A percentile compares a stretch with the other conserved stretches of the same genome.
Evolutionary conservation across 2,888 invertebrate genomes (phyloP).

Genomic region (Aromia moschata): DNA sequence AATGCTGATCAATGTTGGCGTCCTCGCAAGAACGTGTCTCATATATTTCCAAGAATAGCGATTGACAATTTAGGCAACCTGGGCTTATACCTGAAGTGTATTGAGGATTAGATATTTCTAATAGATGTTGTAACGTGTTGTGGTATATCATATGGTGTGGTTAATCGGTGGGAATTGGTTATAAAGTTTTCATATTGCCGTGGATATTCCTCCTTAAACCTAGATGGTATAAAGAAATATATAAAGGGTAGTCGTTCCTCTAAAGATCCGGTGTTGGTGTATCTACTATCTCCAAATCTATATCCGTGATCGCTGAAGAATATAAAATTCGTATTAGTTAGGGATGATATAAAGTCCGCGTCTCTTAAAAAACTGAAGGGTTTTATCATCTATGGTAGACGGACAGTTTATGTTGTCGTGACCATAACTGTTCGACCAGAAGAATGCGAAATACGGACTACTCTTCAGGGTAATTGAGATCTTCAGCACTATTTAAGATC

Average conservation of each 20-base stretch:
- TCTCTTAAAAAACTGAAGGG: constrained; percentile 70
- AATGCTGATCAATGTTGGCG: constrained; percentile 73
- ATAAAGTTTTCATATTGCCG: constrained; percentile 68
- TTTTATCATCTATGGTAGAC: constrained; percentile 73
- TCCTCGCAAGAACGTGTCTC: constrained; percentile 74
- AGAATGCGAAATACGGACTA: constrained; percentile 76
- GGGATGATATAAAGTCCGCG: constrained; percentile 68
- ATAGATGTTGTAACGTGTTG: constrained; percentile 74
- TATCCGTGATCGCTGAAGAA: constrained; percentile 85
- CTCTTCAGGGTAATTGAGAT: constrained; percentile 65
- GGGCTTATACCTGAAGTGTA: constrained; percentile 56
- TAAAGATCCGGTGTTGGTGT: constrained; percentile 77
- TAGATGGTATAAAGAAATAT: constrained; percentile 73
- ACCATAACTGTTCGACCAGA: constrained; percentile 83
- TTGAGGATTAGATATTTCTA: constrained; percentile 64
- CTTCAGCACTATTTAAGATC: constrained; percentile 73
- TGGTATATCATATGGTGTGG: constrained; percentile 83
- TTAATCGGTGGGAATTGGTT: constrained; percentile 73
- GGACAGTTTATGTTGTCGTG: constrained; percentile 77
- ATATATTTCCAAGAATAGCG: constrained; percentile 70
- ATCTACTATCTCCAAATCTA: constrained; percentile 77
- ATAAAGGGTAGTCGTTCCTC: constrained; percentile 84
- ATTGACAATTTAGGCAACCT: constrained; percentile 73
- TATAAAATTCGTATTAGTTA: constrained; percentile 74
- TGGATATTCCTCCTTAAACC: constrained; percentile 68